These are phyloP conservation scores for Mormyrus proboscirostris DNA, from an alignment of 2,797 vertebrate genomes.

Conservation along the genomic window DNA sequence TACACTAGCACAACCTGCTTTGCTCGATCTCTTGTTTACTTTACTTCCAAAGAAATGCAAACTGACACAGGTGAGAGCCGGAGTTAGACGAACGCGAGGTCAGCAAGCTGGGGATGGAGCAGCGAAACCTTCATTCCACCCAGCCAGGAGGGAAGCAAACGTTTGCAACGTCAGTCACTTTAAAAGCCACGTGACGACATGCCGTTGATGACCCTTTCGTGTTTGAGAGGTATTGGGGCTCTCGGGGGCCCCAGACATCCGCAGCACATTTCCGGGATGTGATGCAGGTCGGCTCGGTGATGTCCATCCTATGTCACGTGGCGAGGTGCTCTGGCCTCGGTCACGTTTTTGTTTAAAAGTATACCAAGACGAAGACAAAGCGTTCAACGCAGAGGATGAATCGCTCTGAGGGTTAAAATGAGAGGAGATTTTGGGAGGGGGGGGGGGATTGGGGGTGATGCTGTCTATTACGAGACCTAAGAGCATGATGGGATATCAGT, in stretches of 20 bases:
- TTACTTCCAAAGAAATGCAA: neutral
- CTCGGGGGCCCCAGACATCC: neutral
- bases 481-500: neutral
- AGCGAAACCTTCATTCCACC: neutral
- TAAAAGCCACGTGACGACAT: neutral
- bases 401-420: neutral
- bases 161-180: neutral
- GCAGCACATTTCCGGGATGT: neutral
- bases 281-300: neutral
- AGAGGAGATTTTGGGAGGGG: neutral
- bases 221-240: neutral
- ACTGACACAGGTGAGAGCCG: neutral
- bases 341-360: constrained; percentile 8
- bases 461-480: neutral
- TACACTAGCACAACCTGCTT: neutral
- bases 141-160: neutral
- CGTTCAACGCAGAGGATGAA: neutral
- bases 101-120: neutral
- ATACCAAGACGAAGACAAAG: neutral
- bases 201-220: neutral
- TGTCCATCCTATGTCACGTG: neutral
- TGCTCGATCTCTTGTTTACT: neutral
- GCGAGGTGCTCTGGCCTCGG: neutral
- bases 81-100: neutral
- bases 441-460: neutral